phyloP scores from a whole-genome alignment of 2,888 invertebrate genomes.

The Patella caerulea region DNA sequence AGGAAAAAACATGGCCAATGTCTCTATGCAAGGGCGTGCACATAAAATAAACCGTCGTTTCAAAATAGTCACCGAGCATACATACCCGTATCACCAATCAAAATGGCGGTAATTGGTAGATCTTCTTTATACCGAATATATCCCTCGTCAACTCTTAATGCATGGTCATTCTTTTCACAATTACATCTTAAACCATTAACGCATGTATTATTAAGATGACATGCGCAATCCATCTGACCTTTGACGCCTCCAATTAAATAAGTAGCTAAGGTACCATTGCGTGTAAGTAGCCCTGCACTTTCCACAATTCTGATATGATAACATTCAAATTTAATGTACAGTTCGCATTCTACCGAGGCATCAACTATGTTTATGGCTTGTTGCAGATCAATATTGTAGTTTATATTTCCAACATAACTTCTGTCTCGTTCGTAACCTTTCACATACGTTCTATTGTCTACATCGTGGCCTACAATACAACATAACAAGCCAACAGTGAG shows the following conservation, averaged over 20 bases:
- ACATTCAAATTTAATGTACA: neutral
- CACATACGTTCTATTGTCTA: no score
- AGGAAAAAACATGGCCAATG: no score
- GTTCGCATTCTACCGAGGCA: neutral
- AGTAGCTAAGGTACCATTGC: neutral
- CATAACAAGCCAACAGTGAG: no score
- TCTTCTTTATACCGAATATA: neutral
- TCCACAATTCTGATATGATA: neutral
- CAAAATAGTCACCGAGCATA: no score
- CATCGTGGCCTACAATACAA: no score
- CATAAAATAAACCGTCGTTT: no score
- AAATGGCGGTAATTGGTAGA: constrained; percentile 3
- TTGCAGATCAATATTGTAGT: neutral
- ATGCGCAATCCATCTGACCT: neutral
- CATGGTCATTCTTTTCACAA: neutral
- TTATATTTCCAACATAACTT: neutral
- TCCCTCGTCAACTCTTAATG: neutral
- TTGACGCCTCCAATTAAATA: constrained; percentile 1
- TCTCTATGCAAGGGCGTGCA: no score
- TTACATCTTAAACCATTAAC: neutral
- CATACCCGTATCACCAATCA: neutral
- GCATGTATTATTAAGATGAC: neutral
- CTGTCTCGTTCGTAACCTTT: neutral
- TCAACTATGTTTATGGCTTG: neutral
- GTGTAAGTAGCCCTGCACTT: neutral